These are phyloP conservation scores for Patiria miniata DNA, from an alignment of 35 echinoderm and acorn worm species.

Conservation along the genomic window DNA sequence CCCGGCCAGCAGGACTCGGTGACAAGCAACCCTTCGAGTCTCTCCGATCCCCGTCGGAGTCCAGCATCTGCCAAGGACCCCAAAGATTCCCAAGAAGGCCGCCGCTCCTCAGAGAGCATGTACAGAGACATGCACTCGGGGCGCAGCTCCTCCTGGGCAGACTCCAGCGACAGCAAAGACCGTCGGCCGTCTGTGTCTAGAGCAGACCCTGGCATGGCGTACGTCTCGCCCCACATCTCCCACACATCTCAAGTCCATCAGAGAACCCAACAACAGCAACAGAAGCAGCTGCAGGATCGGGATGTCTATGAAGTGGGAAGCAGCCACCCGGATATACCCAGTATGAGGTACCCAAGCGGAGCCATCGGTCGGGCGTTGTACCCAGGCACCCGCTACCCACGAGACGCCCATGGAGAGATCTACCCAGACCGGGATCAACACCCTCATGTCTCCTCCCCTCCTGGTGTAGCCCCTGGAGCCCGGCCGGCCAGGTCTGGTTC, in stretches of 20 bases:
- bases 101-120: background rate
- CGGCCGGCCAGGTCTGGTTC: conserved; percentile 43
- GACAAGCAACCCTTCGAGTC: background rate
- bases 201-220: background rate
- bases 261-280: conserved; percentile 23
- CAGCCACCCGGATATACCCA: conserved; percentile 31
- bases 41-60: background rate
- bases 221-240: conserved; percentile 74
- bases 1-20: background rate
- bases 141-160: conserved; percentile 28
- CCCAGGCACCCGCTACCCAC: conserved; percentile 25
- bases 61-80: conserved; percentile 22
- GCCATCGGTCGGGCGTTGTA: conserved; percentile 6
- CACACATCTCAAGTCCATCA: conserved; percentile 73
- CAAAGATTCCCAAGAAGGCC: conserved; percentile 13
- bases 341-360: conserved; percentile 32
- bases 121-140: conserved; percentile 13
- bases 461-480: conserved; percentile 10
- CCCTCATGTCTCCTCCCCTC: conserved; percentile 12
- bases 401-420: background rate
- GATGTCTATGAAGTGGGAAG: conserved; percentile 57
- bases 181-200: background rate
- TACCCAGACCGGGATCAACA: background rate
- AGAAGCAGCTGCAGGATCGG: conserved; percentile 32
- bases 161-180: conserved; percentile 52